Percentiles rank a stretch among this genome's conserved stretches.
phyloP scores from a whole-genome alignment of 2,888 invertebrate species.

The Dryadula phaetusa region DNA sequence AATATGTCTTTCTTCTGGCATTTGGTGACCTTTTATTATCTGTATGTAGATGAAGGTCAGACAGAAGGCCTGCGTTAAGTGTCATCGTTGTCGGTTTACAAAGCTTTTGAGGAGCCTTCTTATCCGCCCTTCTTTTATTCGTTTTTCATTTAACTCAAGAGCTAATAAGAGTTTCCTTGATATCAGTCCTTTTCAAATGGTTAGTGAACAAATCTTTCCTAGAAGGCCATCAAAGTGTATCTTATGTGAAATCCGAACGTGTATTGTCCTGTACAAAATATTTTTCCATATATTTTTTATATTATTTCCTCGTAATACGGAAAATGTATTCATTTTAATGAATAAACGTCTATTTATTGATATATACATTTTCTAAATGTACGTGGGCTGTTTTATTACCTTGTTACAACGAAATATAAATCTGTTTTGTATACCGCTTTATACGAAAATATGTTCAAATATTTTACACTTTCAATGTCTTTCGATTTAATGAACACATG shows the following conservation, averaged over 20 bases:
- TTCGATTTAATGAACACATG: constrained; percentile 25
- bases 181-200: constrained; percentile 30
- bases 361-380: neutral
- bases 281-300: constrained; percentile 3
- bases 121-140: constrained; percentile 40
- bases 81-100: constrained; percentile 41
- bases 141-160: constrained; percentile 38
- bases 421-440: neutral
- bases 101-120: constrained; percentile 38
- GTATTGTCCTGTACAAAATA: constrained; percentile 14
- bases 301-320: neutral
- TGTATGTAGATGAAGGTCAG: constrained; percentile 38
- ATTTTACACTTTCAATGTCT: neutral
- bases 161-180: constrained; percentile 39
- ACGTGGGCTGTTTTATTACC: constrained; percentile 12
- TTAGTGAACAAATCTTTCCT: constrained; percentile 19
- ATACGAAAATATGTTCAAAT: neutral
- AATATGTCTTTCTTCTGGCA: constrained; percentile 21
- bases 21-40: constrained; percentile 36
- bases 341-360: neutral
- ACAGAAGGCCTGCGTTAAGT: constrained; percentile 37
- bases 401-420: constrained; percentile 12
- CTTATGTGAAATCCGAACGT: constrained; percentile 20
- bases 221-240: constrained; percentile 17
- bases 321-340: constrained; percentile 4